Evolutionary conservation across 2,888 invertebrate genomes (phyloP).

Genomic region (Panopea generosa): DNA sequence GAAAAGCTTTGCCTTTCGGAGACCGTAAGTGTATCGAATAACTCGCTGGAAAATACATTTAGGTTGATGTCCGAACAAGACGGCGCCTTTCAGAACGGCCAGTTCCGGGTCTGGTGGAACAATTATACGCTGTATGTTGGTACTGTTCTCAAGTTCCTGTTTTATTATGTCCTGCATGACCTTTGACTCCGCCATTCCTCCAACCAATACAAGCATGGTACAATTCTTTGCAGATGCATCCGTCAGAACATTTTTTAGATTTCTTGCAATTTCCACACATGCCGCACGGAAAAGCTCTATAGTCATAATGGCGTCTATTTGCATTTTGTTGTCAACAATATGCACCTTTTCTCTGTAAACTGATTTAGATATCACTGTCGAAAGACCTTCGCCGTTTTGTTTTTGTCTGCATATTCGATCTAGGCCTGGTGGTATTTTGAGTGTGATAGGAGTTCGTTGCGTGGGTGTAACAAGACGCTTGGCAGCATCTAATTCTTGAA

Average conservation of each 20-base stretch:
- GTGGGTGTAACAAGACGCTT: slow-evolving; percentile 32
- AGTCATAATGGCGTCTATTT: slow-evolving; percentile 40
- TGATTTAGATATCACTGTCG: slow-evolving; percentile 36
- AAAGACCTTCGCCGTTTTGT: slow-evolving; percentile 47
- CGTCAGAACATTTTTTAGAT: slow-evolving; percentile 37
- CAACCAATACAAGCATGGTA: slow-evolving; percentile 42
- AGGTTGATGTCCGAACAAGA: slow-evolving; percentile 59
- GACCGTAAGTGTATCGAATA: slow-evolving; percentile 56
- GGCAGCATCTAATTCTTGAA: slow-evolving; percentile 43
- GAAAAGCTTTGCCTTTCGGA: slow-evolving; percentile 57
- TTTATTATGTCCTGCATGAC: slow-evolving; percentile 53
- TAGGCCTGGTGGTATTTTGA: slow-evolving; percentile 46
- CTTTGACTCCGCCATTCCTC: slow-evolving; percentile 56
- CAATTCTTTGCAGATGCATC: slow-evolving; percentile 39
- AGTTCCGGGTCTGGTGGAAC: slow-evolving; percentile 64
- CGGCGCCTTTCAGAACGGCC: slow-evolving; percentile 60
- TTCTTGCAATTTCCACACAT: slow-evolving; percentile 47
- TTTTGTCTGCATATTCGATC: slow-evolving; percentile 53
- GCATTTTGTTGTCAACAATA: slow-evolving; percentile 49
- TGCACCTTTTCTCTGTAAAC: slow-evolving; percentile 54
- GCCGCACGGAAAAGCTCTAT: slow-evolving; percentile 48
- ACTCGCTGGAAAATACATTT: slow-evolving; percentile 53
- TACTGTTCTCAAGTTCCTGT: slow-evolving; percentile 52
- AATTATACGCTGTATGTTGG: slow-evolving; percentile 53
- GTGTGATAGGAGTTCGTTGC: slow-evolving; percentile 15